Percentiles rank a stretch among this genome's conserved stretches.
phyloP scores from a whole-genome alignment of 2,797 vertebrate genomes.

The Gastrophryne carolinensis region DNA sequence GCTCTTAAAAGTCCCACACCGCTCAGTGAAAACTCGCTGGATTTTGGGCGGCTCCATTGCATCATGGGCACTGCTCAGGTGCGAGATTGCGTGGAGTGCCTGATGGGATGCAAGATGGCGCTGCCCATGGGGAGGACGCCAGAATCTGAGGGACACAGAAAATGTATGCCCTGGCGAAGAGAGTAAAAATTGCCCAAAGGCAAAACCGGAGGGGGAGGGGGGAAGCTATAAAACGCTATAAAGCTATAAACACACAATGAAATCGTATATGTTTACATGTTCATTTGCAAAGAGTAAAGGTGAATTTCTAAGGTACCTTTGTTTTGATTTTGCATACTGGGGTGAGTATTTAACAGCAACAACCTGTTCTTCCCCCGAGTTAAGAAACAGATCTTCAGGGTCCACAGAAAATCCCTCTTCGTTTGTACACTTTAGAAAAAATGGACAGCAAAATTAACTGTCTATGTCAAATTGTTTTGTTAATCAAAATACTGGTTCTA shows the following conservation, averaged over 20 bases:
- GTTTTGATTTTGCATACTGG: conserved; percentile 57
- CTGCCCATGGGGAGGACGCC: too few relatives aligned
- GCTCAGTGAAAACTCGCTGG: too few relatives aligned
- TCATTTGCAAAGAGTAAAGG: too few relatives aligned
- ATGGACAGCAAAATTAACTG: not conserved
- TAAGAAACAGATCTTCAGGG: conserved; percentile 79
- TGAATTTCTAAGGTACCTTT: too few relatives aligned
- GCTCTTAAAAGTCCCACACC: too few relatives aligned
- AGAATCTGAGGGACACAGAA: too few relatives aligned
- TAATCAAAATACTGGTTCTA: not conserved
- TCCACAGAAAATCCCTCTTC: conserved; percentile 78
- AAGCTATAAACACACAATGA: conserved; percentile 37
- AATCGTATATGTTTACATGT: not conserved
- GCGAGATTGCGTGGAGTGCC: too few relatives aligned
- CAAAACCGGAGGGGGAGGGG: conserved; percentile 9
- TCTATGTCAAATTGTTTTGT: not conserved
- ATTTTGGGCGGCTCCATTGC: too few relatives aligned
- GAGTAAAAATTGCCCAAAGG: too few relatives aligned
- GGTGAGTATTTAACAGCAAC: conserved; percentile 79
- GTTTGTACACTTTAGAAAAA: conserved; percentile 69
- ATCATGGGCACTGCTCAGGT: too few relatives aligned
- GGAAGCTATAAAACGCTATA: conserved; percentile 69
- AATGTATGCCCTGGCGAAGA: too few relatives aligned
- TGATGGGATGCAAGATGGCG: too few relatives aligned
- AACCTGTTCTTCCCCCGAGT: conserved; percentile 78